These are phyloP conservation scores for Eupelmus urozonus DNA, from an alignment of 2,888 invertebrate species.

Conservation along the genomic window DNA sequence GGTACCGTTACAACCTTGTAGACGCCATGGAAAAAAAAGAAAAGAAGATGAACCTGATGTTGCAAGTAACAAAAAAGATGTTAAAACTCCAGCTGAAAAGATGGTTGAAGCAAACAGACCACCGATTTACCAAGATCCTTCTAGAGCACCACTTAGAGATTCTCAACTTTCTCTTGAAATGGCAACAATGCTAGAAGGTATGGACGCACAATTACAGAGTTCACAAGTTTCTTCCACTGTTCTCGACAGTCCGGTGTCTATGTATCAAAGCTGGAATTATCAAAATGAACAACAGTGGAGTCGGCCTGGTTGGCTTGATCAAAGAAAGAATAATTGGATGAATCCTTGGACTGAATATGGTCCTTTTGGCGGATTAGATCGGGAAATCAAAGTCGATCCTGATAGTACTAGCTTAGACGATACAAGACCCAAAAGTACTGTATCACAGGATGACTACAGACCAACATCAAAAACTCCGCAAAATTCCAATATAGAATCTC, in stretches of 20 bases:
- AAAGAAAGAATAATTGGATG: constrained; percentile 75
- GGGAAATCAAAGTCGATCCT: constrained; percentile 85
- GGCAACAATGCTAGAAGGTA: constrained; percentile 88
- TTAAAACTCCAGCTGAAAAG: constrained; percentile 70
- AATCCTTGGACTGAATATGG: constrained; percentile 74
- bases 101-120: constrained; percentile 66
- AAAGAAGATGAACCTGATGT: constrained; percentile 84
- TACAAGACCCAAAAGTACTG: constrained; percentile 71
- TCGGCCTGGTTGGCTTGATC: constrained; percentile 73
- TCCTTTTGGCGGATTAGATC: constrained; percentile 73
- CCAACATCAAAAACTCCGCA: constrained; percentile 72
- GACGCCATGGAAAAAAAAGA: constrained; percentile 86
- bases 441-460: constrained; percentile 73
- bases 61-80: constrained; percentile 76
- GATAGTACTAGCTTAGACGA: constrained; percentile 83
- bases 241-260: constrained; percentile 80
- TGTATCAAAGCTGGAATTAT: constrained; percentile 78
- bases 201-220: constrained; percentile 89
- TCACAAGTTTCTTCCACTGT: constrained; percentile 92
- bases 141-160: constrained; percentile 70
- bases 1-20: constrained; percentile 90
- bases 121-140: constrained; percentile 65
- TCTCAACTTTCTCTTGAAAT: constrained; percentile 83
- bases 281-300: constrained; percentile 75
- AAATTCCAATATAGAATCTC: constrained; percentile 69